phyloP scores from a whole-genome alignment of 2,797 vertebrate genomes.

The Centroberyx gerrardi region DNA sequence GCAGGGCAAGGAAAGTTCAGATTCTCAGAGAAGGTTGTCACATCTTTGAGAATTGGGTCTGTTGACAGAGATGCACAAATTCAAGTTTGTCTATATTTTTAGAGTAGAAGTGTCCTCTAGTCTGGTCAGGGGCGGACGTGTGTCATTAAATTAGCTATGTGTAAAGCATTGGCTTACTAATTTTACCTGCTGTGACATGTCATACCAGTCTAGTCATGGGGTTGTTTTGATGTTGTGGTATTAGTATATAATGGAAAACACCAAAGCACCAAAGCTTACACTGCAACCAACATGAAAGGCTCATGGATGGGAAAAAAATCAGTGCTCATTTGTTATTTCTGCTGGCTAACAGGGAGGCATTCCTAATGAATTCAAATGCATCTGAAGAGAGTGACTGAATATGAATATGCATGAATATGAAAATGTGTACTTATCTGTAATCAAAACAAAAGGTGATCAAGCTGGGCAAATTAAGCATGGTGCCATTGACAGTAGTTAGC shows the following conservation, averaged over 20 bases:
- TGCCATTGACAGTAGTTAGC: constrained; percentile 74
- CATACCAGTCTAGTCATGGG: not conserved
- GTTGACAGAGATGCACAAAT: constrained; percentile 21
- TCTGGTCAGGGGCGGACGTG: not conserved
- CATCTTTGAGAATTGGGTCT: constrained; percentile 30
- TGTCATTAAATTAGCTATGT: not conserved
- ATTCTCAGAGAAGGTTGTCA: constrained; percentile 29
- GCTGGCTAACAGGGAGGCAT: constrained; percentile 59
- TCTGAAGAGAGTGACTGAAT: constrained; percentile 65
- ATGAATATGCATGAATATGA: constrained; percentile 82
- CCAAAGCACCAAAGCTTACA: constrained; percentile 15
- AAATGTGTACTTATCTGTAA: constrained; percentile 76
- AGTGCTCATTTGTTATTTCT: constrained; percentile 59
- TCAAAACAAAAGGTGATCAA: constrained; percentile 80
- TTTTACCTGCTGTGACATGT: constrained; percentile 26
- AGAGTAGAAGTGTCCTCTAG: not conserved
- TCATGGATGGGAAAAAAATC: constrained; percentile 24
- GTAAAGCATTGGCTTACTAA: not conserved
- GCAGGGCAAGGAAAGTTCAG: constrained; percentile 37
- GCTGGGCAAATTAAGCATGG: constrained; percentile 71
- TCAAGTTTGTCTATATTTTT: constrained; percentile 16
- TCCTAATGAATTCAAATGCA: constrained; percentile 71
- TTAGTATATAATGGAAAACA: constrained; percentile 4
- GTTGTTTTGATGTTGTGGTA: constrained; percentile 9
- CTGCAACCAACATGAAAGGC: constrained; percentile 43